Conservation (phyloP, 2,888 invertebrate species). For the Byasa hedistus region DNA sequence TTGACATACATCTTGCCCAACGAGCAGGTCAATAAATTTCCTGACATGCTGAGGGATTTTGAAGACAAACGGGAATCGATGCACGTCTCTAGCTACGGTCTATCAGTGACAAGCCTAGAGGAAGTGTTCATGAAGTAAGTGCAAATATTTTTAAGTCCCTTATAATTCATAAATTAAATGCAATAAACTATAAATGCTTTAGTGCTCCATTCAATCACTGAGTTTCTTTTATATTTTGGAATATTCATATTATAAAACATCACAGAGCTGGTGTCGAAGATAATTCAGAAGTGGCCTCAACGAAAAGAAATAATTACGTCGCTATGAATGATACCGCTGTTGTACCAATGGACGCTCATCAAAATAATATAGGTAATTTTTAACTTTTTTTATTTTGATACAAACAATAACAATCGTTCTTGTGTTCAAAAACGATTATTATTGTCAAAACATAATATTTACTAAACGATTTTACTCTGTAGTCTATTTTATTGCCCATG, state of each 20-base stretch:
- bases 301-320: constrained; percentile 42
- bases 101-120: constrained; percentile 93
- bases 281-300: constrained; percentile 39
- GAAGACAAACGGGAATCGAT: constrained; percentile 81
- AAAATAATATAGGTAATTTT: constrained; percentile 34
- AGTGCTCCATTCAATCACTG: too few relatives aligned
- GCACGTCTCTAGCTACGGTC: constrained; percentile 88
- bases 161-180: too few relatives aligned
- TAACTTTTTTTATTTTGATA: background rate
- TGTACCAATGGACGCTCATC: constrained; percentile 46
- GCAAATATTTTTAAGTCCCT: constrained; percentile 4
- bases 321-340: constrained; percentile 46
- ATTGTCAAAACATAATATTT: too few relatives aligned
- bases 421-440: too few relatives aligned
- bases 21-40: constrained; percentile 81
- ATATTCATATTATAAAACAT: constrained; percentile 18
- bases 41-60: constrained; percentile 84
- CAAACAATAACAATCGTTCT: too few relatives aligned
- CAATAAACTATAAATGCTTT: too few relatives aligned
- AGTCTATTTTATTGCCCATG: too few relatives aligned
- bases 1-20: constrained; percentile 86
- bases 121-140: constrained; percentile 91
- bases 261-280: constrained; percentile 68
- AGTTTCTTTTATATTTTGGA: background rate
- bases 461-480: too few relatives aligned